phyloP scores from a whole-genome alignment of 2,888 invertebrate species.

The Isotomurus palustris region DNA sequence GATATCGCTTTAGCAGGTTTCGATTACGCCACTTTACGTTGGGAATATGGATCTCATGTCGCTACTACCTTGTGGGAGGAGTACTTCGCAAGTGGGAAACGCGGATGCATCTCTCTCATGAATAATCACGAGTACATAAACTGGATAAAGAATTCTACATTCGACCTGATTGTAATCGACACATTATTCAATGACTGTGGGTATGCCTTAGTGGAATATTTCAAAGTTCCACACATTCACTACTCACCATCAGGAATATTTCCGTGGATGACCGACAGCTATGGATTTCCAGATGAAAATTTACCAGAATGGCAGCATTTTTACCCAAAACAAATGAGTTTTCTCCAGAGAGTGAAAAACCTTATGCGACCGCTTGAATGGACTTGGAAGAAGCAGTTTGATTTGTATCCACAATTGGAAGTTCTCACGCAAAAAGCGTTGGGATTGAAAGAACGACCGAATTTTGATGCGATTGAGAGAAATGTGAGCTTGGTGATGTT shows the following conservation, averaged over 20 bases:
- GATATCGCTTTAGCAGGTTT: slow-evolving; percentile 9
- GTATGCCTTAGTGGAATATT: slow-evolving; percentile 22
- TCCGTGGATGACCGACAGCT: slow-evolving; percentile 21
- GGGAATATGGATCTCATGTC: slow-evolving; percentile 12
- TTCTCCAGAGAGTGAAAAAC: slow-evolving; percentile 27
- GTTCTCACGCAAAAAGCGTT: slow-evolving; percentile 13
- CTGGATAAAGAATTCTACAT: slow-evolving; percentile 22
- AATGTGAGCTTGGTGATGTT: slow-evolving; percentile 26
- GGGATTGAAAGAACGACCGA: no score
- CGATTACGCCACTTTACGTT: slow-evolving; percentile 21
- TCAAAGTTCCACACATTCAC: slow-evolving; percentile 19
- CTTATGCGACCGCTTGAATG: slow-evolving; percentile 21
- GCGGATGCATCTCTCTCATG: slow-evolving; percentile 17
- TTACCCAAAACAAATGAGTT: slow-evolving; percentile 30
- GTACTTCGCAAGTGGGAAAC: slow-evolving; percentile 9
- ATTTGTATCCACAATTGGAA: slow-evolving; percentile 33
- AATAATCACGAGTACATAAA: slow-evolving; percentile 5
- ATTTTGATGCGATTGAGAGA: not conserved
- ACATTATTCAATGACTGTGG: slow-evolving; percentile 32
- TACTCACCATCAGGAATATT: slow-evolving; percentile 20
- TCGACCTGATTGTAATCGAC: slow-evolving; percentile 30
- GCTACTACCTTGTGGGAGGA: slow-evolving; percentile 13
- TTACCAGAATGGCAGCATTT: slow-evolving; percentile 26
- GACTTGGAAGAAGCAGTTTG: slow-evolving; percentile 15
- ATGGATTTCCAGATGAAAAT: slow-evolving; percentile 19